Evolutionary conservation across 2,797 vertebrate genomes (phyloP).

Genomic region (Brachyalestes nurse): DNA sequence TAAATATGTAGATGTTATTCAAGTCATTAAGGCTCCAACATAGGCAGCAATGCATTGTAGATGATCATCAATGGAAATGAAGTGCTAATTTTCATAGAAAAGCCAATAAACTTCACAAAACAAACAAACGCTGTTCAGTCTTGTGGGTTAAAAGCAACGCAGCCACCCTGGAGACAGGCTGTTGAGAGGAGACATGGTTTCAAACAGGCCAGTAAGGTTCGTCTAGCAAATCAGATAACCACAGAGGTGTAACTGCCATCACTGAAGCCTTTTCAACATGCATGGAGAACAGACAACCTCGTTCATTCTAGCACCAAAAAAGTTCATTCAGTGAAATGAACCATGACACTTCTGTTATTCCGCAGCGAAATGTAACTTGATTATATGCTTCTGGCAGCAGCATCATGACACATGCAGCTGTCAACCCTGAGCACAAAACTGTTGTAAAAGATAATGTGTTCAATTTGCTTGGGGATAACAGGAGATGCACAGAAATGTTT

Average conservation of each 20-base stretch:
- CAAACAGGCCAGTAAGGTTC: not conserved
- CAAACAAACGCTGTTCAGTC: not conserved
- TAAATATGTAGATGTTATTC: no score
- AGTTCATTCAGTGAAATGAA: not conserved
- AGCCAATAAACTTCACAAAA: no score
- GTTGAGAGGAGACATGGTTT: not conserved
- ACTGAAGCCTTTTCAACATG: not conserved
- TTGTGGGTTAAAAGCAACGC: not conserved
- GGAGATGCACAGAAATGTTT: no score
- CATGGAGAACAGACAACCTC: not conserved
- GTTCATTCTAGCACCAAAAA: not conserved
- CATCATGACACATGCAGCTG: not conserved
- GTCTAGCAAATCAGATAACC: not conserved
- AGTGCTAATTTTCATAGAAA: no score
- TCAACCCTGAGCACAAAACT: not conserved
- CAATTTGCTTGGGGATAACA: no score
- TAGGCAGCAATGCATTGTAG: no score
- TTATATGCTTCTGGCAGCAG: not conserved
- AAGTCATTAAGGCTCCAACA: no score
- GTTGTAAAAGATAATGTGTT: no score
- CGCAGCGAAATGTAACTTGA: not conserved
- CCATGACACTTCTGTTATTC: not conserved
- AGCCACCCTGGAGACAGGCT: not conserved
- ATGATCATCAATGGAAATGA: no score
- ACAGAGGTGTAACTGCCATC: not conserved